Evolutionary conservation across 2,888 invertebrate genomes (phyloP).

Genomic region (Stenoptilia bipunctidactyla): DNA sequence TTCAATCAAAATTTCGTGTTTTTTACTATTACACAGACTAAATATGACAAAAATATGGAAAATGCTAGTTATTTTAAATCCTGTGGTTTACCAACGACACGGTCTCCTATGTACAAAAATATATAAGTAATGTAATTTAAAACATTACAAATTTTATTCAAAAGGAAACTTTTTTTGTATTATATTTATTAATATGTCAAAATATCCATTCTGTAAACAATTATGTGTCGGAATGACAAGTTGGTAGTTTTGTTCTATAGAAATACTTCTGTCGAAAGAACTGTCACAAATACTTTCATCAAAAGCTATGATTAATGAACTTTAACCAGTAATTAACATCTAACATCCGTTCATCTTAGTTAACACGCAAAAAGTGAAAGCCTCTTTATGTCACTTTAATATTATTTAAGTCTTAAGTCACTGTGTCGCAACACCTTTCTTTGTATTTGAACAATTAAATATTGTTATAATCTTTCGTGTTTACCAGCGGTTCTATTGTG

Average conservation of each 20-base stretch:
- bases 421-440: slow-evolving; percentile 48
- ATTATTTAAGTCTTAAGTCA: slow-evolving; percentile 21
- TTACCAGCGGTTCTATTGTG: slow-evolving; percentile 24
- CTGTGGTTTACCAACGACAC: too few relatives aligned
- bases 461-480: slow-evolving; percentile 15
- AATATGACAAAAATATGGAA: too few relatives aligned
- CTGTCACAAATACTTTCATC: not conserved
- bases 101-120: too few relatives aligned
- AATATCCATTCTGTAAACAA: not conserved
- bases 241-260: not conserved
- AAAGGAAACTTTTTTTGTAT: not conserved
- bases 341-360: not conserved
- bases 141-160: too few relatives aligned
- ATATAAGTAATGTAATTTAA: too few relatives aligned
- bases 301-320: not conserved
- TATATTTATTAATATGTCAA: not conserved
- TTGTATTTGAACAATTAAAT: slow-evolving; percentile 4
- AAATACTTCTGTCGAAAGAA: not conserved
- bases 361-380: slow-evolving; percentile 27
- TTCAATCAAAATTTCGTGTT: too few relatives aligned
- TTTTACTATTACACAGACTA: too few relatives aligned
- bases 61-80: too few relatives aligned
- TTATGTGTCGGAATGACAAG: not conserved
- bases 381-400: slow-evolving; percentile 24
- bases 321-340: too few relatives aligned